Evolutionary conservation across 2,888 invertebrate genomes (phyloP).

Genomic region (Cosmia trapezina): DNA sequence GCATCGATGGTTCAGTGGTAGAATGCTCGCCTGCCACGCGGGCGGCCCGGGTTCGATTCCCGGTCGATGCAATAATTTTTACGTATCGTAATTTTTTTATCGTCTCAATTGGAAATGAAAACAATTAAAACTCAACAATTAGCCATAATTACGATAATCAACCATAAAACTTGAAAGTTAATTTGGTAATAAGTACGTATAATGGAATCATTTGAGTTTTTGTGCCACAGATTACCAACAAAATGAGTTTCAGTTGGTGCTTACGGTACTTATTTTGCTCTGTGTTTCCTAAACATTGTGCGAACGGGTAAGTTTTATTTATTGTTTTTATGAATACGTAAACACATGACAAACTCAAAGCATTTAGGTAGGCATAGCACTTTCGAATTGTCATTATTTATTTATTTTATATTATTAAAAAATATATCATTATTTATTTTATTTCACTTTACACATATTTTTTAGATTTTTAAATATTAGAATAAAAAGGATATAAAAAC

Average conservation of each 20-base stretch:
- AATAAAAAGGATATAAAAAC: no score
- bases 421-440: no score
- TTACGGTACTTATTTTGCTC: slow-evolving; percentile 11
- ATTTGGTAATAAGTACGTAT: slow-evolving; percentile 12
- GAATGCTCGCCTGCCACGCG: slow-evolving; percentile 91
- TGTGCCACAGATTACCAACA: background rate
- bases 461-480: no score
- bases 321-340: no score
- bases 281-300: slow-evolving; percentile 20
- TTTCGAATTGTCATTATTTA: no score
- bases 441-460: no score
- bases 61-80: slow-evolving; percentile 83
- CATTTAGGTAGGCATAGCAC: no score
- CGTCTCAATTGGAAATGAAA: background rate
- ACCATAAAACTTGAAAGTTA: slow-evolving; percentile 30
- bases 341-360: no score
- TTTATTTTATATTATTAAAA: no score
- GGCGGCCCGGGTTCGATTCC: slow-evolving; percentile 89
- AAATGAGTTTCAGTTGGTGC: slow-evolving; percentile 25
- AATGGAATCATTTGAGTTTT: background rate
- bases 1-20: slow-evolving; percentile 91
- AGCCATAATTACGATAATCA: slow-evolving; percentile 31
- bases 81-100: slow-evolving; percentile 19
- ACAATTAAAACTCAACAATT: slow-evolving; percentile 1
- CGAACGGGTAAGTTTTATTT: slow-evolving; percentile 29